Evolutionary conservation across 2,888 invertebrate species (phyloP), one percentile per base, ranked within the genome.

Genomic region (Caenorhabditis sp.): DNA sequence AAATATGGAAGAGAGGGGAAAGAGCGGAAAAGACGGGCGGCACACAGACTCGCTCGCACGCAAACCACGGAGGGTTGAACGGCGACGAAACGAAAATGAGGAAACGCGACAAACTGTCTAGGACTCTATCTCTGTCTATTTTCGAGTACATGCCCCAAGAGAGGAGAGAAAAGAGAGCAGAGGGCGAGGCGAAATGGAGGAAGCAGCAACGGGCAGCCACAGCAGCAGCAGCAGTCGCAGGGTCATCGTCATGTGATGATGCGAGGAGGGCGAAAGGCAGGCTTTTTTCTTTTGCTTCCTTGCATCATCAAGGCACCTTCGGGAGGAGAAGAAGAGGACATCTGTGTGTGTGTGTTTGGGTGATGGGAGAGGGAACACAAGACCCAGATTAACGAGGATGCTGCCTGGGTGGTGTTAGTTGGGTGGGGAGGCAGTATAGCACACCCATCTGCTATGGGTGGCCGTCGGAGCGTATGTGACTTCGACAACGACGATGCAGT

Each of bases 31-130:
- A 56, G 56, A 58, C 74, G 72, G 72, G 72, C 72, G 72, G 72
- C 56, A 58, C 72, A 71, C 62, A 71, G 28, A 11, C 51, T 11
- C 51, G 15, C 51, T 11, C 51, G 22, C 51, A 53, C 51, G 26
- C 51, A 53, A 70, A 62, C 62, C 35, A 20, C 50, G 28, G 47
- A 47, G 47, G 22, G 56, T 56, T 53, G 64, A 72, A 72, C 72
- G 72, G 64, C 64, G 50, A 72, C 55, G 71, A 65, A 60, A 61
- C 35, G 40, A 61, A 44, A 60, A 58, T 35, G 58, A 58, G 35
- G 20, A 72, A 32, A 56, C 20, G 67, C 76, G 76, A 61, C 76
- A 67, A 76, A 76, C 67, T 76, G 76, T 76, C 76, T 76, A 67
- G 76, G 44, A 58, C 67, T 76, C 76, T 44, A 69, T 77, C 68